These are phyloP conservation scores for Pollenia griseotomentosa DNA, from an alignment of 2,888 invertebrate species.

Conservation along the genomic window DNA sequence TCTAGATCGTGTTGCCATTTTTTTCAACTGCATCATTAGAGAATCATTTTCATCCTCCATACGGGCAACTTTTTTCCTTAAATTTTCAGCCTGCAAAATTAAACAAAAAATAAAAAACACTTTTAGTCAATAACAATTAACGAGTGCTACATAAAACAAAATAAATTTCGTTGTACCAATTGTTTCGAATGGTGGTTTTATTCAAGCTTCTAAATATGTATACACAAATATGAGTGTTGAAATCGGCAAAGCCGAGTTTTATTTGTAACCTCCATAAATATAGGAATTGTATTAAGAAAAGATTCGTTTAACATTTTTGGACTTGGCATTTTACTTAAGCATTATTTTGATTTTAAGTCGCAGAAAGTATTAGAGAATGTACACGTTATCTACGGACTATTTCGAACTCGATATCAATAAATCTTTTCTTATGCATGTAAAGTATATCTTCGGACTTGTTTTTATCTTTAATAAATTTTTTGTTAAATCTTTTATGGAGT, in stretches of 20 bases:
- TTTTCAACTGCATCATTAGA: constrained; percentile 96
- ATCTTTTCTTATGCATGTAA: no score
- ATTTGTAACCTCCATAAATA: constrained; percentile 2
- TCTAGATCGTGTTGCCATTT: constrained; percentile 95
- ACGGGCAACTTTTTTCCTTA: constrained; percentile 94
- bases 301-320: no score
- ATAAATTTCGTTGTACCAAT: constrained; percentile 48
- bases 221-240: constrained; percentile 1
- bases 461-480: no score
- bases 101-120: constrained; percentile 58
- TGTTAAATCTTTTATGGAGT: not conserved
- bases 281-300: not conserved
- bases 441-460: no score
- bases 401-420: no score
- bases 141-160: constrained; percentile 50
- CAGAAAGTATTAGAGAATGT: no score
- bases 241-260: constrained; percentile 4
- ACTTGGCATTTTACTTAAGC: no score
- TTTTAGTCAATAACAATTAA: constrained; percentile 66
- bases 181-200: constrained; percentile 11
- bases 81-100: constrained; percentile 91
- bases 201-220: constrained; percentile 31
- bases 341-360: no score
- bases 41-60: constrained; percentile 99
- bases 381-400: no score